These are phyloP conservation scores for Sphyrna mokarran DNA, from an alignment of 2,113 vertebrate species.

Conservation along the genomic window DNA sequence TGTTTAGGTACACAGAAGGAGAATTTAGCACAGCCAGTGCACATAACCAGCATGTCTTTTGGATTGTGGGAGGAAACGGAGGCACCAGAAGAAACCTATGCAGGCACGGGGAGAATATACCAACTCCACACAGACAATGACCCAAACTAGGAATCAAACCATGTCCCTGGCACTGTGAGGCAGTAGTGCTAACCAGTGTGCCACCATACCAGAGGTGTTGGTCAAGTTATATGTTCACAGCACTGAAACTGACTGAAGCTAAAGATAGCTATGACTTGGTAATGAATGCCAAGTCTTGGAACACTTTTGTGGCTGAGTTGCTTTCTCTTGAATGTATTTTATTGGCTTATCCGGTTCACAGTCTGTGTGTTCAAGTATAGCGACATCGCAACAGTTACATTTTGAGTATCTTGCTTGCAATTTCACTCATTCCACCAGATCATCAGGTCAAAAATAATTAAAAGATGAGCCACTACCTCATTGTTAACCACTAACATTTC, in stretches of 20 bases:
- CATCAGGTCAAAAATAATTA: background rate
- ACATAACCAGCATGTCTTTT: too few species aligned
- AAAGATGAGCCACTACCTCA: background rate
- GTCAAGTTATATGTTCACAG: background rate
- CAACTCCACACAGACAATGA: too few species aligned
- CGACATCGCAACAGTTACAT: background rate
- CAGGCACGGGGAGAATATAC: too few species aligned
- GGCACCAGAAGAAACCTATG: too few species aligned
- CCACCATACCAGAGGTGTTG: background rate
- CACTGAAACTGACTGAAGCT: background rate
- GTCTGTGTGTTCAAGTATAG: background rate
- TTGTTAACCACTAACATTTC: background rate
- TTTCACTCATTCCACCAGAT: background rate
- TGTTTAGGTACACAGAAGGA: too few species aligned
- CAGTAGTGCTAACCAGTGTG: too few species aligned
- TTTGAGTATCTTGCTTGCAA: background rate
- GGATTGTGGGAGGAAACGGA: too few species aligned
- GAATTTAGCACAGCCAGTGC: too few species aligned
- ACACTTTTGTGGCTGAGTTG: background rate
- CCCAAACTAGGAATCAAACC: too few species aligned
- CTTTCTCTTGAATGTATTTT: background rate
- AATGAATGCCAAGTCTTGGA: background rate
- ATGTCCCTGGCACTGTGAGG: too few species aligned
- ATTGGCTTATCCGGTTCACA: background rate
- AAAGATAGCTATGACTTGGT: background rate